A percentile compares a stretch with the other conserved stretches of the same genome.
Evolutionary conservation across 2,888 invertebrate species (phyloP).

Genomic region (Oscheius sp.): DNA sequence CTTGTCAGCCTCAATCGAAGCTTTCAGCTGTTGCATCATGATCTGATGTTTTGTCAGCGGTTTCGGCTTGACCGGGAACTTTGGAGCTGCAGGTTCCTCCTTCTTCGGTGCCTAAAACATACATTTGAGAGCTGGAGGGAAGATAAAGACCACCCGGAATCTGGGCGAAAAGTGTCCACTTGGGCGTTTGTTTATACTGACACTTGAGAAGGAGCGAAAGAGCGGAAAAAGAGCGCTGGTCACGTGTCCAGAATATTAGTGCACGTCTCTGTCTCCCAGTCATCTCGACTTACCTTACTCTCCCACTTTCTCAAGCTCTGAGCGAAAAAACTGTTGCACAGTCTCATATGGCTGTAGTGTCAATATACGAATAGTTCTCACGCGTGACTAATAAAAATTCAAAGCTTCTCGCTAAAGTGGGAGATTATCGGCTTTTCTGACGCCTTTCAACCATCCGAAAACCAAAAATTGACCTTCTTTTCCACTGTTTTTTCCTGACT

Average conservation of each 20-base stretch:
- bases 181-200: slow-evolving; percentile 2
- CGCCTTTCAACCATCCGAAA: neutral
- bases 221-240: neutral
- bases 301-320: slow-evolving; percentile 4
- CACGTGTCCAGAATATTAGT: no score
- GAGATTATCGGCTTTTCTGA: no score
- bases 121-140: neutral
- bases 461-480: neutral
- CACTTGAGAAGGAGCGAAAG: slow-evolving; percentile 11
- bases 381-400: slow-evolving; percentile 5
- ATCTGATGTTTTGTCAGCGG: slow-evolving; percentile 63
- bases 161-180: neutral
- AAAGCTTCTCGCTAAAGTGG: neutral
- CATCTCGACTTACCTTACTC: no score
- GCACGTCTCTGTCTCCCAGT: no score
- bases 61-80: slow-evolving; percentile 63
- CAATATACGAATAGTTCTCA: neutral
- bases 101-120: slow-evolving; percentile 12
- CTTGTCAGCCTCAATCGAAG: slow-evolving; percentile 81
- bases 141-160: neutral
- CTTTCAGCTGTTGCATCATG: slow-evolving; percentile 71
- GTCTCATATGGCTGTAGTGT: neutral
- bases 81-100: slow-evolving; percentile 46
- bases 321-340: slow-evolving; percentile 10
- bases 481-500: neutral